These are phyloP conservation scores for Leucosticte australis DNA, from an alignment of 2,113 vertebrate species.

Conservation along the genomic window DNA sequence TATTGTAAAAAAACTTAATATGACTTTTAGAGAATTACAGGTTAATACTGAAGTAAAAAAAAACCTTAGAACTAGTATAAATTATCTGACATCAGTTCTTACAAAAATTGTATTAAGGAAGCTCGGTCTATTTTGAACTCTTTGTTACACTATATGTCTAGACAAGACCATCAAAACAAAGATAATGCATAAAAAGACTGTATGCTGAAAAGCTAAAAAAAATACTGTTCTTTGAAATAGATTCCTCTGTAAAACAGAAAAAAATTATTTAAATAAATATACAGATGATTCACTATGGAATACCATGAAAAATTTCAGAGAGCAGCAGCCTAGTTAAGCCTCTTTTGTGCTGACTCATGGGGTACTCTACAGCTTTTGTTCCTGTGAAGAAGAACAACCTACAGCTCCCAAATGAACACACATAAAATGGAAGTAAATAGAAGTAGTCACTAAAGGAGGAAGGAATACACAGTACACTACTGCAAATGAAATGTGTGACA, in stretches of 20 bases:
- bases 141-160: not conserved
- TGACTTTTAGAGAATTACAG: not conserved
- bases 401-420: not conserved
- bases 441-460: not conserved
- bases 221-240: not conserved
- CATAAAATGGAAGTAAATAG: not conserved
- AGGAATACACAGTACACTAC: not conserved
- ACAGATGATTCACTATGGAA: not conserved
- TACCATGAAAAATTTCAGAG: not conserved
- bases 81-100: not conserved
- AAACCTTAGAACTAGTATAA: not conserved
- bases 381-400: not conserved
- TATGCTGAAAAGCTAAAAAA: not conserved
- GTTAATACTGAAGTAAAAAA: not conserved
- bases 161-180: not conserved
- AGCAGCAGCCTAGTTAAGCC: not conserved
- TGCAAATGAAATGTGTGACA: not conserved
- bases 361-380: not conserved
- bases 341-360: not conserved
- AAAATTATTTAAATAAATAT: not conserved
- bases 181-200: not conserved
- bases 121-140: rapidly evolving
- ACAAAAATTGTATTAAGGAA: not conserved
- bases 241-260: not conserved
- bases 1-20: not conserved